A percentile compares a stretch with the other conserved stretches of the same genome.
Evolutionary conservation across 2,113 vertebrate species (phyloP).

Genomic region (Theropithecus gelada): DNA sequence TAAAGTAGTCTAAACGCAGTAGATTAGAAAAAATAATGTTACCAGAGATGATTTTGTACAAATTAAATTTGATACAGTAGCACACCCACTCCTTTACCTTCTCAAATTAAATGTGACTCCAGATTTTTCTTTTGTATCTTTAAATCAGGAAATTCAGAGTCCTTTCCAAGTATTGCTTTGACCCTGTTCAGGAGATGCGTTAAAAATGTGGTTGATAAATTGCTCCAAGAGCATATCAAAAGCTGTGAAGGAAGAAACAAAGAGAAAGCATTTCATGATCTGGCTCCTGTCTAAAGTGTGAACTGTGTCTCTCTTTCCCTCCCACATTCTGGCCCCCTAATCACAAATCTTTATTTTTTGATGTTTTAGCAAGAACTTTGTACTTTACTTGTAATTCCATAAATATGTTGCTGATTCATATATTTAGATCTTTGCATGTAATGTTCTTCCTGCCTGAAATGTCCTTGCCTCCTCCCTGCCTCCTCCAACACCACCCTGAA

Average conservation of each 20-base stretch:
- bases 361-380: not conserved
- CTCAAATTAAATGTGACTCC: constrained; percentile 63
- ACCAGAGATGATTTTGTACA: constrained; percentile 55
- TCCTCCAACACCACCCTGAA: not conserved
- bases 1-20: constrained; percentile 70
- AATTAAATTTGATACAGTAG: constrained; percentile 59
- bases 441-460: not conserved
- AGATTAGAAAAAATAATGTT: constrained; percentile 41
- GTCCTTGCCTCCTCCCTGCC: not conserved
- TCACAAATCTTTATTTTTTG: not conserved
- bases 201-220: not conserved
- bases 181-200: not conserved
- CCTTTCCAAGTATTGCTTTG: constrained; percentile 30
- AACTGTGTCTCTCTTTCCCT: not conserved
- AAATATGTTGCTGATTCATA: not conserved
- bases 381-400: not conserved
- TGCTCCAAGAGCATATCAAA: not conserved
- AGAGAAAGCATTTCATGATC: not conserved
- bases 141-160: constrained; percentile 39
- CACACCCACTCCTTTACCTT: constrained; percentile 64
- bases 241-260: not conserved
- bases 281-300: not conserved
- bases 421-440: not conserved
- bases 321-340: not conserved
- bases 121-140: constrained; percentile 52